Conservation (phyloP, 1,140 invertebrate genomes). For the Andricus grossulariae region DNA sequence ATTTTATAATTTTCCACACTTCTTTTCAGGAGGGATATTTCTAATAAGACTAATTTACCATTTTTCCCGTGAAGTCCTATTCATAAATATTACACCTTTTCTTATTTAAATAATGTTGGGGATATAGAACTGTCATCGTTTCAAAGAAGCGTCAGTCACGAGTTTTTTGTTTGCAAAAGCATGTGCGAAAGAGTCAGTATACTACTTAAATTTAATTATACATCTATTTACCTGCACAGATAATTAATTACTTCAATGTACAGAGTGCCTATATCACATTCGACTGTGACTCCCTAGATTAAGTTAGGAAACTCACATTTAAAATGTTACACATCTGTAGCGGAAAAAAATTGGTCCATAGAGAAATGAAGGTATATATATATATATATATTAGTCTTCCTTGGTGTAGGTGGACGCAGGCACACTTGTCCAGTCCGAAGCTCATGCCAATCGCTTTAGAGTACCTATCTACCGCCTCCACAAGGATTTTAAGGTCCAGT, state of each 20-base stretch:
- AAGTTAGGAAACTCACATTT: conserved; percentile 57
- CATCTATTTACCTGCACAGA: conserved; percentile 3
- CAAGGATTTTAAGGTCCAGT: too few species aligned
- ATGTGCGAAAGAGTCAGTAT: background rate
- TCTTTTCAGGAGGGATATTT: too few species aligned
- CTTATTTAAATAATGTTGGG: too few species aligned
- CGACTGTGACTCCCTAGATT: conserved; percentile 26
- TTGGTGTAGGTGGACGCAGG: too few species aligned
- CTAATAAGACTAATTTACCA: too few species aligned
- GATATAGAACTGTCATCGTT: background rate
- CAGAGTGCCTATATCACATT: conserved; percentile 12
- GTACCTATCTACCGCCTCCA: too few species aligned
- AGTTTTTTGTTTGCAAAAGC: background rate
- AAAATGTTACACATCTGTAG: conserved; percentile 49
- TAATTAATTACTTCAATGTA: conserved; percentile 18
- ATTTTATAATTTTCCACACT: too few species aligned
- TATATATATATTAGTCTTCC: conserved; percentile 14
- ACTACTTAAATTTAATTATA: conserved; percentile 9
- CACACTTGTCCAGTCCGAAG: too few species aligned
- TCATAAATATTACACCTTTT: too few species aligned
- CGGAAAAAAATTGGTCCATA: conserved; percentile 59
- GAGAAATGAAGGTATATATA: conserved; percentile 55
- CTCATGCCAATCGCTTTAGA: too few species aligned
- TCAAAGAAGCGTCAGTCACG: background rate
- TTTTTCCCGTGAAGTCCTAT: too few species aligned